Evolutionary conservation across 2,113 vertebrate species (phyloP).

Genomic region (Aegithalos caudatus): DNA sequence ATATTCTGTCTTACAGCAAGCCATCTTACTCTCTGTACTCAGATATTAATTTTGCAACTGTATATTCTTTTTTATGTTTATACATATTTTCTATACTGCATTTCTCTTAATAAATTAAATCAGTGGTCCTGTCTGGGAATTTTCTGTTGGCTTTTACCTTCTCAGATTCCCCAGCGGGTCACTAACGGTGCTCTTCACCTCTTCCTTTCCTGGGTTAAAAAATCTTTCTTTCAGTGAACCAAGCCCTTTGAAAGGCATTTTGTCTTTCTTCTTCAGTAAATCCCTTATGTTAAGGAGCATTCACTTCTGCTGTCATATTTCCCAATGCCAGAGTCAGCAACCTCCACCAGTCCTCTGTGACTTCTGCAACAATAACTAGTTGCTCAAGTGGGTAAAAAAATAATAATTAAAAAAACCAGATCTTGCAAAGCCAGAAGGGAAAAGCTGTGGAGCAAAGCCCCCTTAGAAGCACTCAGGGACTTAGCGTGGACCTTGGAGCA

Average conservation of each 20-base stretch:
- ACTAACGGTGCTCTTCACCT: slow-evolving; percentile 84
- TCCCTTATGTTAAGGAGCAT: not conserved
- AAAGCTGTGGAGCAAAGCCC: not conserved
- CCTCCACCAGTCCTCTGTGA: not conserved
- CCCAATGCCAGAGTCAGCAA: not conserved
- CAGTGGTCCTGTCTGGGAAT: not conserved
- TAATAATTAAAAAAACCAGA: not conserved
- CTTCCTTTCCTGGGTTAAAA: slow-evolving; percentile 88
- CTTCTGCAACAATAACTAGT: slow-evolving; percentile 21
- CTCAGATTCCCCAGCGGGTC: slow-evolving; percentile 89
- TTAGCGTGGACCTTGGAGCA: not conserved
- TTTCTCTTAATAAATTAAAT: not conserved
- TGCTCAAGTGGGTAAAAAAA: not conserved
- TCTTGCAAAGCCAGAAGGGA: not conserved
- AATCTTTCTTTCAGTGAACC: slow-evolving; percentile 84
- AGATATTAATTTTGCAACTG: not conserved
- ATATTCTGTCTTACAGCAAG: not conserved
- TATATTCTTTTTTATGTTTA: not conserved
- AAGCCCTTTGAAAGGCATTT: slow-evolving; percentile 90
- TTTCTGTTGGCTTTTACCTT: slow-evolving; percentile 81
- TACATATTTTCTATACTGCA: not conserved
- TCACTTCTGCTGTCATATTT: slow-evolving; percentile 44
- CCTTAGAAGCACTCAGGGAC: not conserved
- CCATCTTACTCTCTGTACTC: not conserved
- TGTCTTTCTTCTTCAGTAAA: slow-evolving; percentile 36